Percentiles rank a stretch among this genome's conserved stretches.
phyloP scores from a whole-genome alignment of 2,888 invertebrate genomes.

The Macrophya annulata region DNA sequence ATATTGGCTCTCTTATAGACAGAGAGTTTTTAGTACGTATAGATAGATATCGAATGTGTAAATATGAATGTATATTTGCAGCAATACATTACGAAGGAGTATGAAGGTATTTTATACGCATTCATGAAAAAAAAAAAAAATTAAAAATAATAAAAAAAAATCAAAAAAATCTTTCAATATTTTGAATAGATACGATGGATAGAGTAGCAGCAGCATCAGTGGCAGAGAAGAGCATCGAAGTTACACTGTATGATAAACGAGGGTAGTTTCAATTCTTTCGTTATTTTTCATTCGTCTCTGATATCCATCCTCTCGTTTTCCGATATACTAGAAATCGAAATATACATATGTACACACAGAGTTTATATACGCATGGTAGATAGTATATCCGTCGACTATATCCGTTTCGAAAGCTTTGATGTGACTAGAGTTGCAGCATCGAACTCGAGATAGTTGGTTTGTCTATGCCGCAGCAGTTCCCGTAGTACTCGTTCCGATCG shows the following conservation, averaged over 20 bases:
- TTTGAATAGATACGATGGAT: slow-evolving; percentile 18
- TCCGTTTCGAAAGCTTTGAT: slow-evolving; percentile 67
- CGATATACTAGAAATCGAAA: neutral
- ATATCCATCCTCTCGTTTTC: slow-evolving; percentile 20
- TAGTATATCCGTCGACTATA: slow-evolving; percentile 55
- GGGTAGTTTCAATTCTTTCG: slow-evolving; percentile 50
- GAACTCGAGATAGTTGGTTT: slow-evolving; percentile 63
- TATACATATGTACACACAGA: neutral
- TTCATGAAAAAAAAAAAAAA: neutral
- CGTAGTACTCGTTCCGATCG: slow-evolving; percentile 58
- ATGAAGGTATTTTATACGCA: slow-evolving; percentile 10
- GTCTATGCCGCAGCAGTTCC: slow-evolving; percentile 54
- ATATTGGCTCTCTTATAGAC: neutral
- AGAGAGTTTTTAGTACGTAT: neutral
- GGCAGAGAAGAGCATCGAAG: neutral
- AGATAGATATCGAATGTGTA: too few relatives aligned
- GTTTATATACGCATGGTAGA: slow-evolving; percentile 1
- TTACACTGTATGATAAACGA: slow-evolving; percentile 34
- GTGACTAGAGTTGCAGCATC: slow-evolving; percentile 64
- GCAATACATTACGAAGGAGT: neutral
- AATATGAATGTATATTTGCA: neutral
- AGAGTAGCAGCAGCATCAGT: neutral
- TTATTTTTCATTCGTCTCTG: slow-evolving; percentile 65
- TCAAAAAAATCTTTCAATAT: neutral
- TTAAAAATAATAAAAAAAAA: neutral